A percentile compares a stretch with the other conserved stretches of the same genome.
Evolutionary conservation across 53 echinoderm and acorn worm genomes (phyloP).

Genomic region (Zoroaster sp.): DNA sequence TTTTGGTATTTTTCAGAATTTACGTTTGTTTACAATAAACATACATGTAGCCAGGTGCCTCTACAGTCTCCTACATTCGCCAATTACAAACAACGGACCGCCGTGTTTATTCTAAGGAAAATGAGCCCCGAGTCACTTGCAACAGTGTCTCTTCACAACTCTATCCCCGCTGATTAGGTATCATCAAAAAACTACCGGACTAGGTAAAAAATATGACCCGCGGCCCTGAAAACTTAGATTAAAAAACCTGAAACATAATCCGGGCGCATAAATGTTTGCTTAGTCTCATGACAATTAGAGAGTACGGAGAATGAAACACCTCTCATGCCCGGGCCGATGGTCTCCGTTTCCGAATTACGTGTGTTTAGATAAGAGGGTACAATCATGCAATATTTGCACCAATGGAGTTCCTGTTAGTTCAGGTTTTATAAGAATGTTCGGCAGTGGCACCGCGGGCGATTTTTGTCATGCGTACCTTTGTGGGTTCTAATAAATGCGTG

Average conservation of each 20-base stretch:
- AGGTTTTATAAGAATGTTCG: background rate
- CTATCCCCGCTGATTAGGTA: background rate
- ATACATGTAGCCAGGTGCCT: background rate
- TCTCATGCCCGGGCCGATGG: background rate
- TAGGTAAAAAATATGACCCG: background rate
- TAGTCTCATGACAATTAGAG: constrained; percentile 17
- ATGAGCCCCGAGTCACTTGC: background rate
- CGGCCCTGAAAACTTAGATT: constrained; percentile 23
- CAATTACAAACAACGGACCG: background rate
- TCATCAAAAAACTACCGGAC: background rate
- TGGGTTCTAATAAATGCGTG: constrained; percentile 21
- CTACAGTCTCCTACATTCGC: constrained; percentile 1
- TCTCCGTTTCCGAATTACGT: background rate
- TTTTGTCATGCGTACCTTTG: constrained; percentile 11
- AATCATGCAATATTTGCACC: constrained; percentile 35
- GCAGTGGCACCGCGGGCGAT: background rate
- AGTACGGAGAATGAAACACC: background rate
- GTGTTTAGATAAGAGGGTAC: constrained; percentile 35
- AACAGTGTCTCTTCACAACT: constrained; percentile 2
- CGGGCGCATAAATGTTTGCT: constrained; percentile 13
- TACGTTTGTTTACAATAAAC: constrained; percentile 40
- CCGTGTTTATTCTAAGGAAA: constrained; percentile 14
- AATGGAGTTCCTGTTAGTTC: background rate
- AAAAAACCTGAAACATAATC: constrained; percentile 33
- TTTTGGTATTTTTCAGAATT: background rate